Conservation (phyloP, 2,888 invertebrate genomes). For the Platycheirus albimanus region DNA sequence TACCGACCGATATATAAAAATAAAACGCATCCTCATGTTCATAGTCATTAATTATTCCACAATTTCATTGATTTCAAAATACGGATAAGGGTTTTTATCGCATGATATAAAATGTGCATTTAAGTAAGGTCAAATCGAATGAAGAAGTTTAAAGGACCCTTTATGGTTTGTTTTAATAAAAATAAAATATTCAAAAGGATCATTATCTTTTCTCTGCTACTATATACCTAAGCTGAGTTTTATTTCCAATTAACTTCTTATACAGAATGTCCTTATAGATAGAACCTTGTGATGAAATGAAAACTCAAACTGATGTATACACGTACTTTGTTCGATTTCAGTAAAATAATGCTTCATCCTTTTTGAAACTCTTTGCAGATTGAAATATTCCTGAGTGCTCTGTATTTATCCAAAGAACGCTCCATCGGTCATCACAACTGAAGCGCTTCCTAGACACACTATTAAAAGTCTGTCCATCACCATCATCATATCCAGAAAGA, state of each 20-base stretch:
- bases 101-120: background rate
- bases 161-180: too few relatives aligned
- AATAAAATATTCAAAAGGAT: too few relatives aligned
- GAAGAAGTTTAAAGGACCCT: too few relatives aligned
- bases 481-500: too few relatives aligned
- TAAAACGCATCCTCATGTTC: conserved; percentile 8
- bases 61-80: conserved; percentile 39
- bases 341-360: conserved; percentile 46
- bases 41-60: conserved; percentile 52
- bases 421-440: conserved; percentile 32
- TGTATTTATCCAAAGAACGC: background rate
- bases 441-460: conserved; percentile 33
- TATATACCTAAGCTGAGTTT: background rate
- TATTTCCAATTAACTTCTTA: conserved; percentile 23
- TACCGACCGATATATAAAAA: background rate
- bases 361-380: conserved; percentile 39
- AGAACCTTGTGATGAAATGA: background rate
- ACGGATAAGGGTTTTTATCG: background rate
- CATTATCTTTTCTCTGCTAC: too few relatives aligned
- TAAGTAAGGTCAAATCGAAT: too few relatives aligned
- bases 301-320: conserved; percentile 35
- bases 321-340: conserved; percentile 16
- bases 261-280: background rate
- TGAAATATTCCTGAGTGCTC: conserved; percentile 62
- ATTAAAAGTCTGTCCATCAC: conserved; percentile 48